Conservation (phyloP, 2,797 vertebrate species). For the Poecilia wingei region DNA sequence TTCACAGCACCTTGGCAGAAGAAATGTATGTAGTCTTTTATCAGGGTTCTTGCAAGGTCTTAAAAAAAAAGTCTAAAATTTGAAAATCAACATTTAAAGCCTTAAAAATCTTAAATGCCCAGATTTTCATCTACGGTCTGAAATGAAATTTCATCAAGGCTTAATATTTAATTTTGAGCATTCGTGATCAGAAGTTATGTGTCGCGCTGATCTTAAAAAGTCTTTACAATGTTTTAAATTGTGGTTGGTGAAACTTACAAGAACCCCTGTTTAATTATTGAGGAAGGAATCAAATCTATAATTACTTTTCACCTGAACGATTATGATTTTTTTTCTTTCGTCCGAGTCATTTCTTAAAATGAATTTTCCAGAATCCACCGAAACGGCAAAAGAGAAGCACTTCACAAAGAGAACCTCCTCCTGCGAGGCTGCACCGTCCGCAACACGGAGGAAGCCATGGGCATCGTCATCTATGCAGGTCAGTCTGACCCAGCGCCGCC, state of each 20-base stretch:
- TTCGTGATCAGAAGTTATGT: too few relatives aligned
- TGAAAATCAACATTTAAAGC: too few relatives aligned
- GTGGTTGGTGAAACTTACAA: too few relatives aligned
- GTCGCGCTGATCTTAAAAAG: too few relatives aligned
- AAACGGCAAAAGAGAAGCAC: slow-evolving; percentile 87
- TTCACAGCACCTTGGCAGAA: not conserved
- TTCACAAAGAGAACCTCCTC: slow-evolving; percentile 94
- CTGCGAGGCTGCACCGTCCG: slow-evolving; percentile 94
- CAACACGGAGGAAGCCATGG: slow-evolving; percentile 95
- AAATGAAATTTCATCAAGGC: too few relatives aligned
- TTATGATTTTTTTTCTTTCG: slow-evolving; percentile 18
- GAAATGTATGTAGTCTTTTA: not conserved
- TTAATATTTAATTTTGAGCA: too few relatives aligned
- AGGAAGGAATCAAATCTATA: not conserved
- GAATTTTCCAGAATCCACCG: slow-evolving; percentile 75
- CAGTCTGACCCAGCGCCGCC: slow-evolving; percentile 6
- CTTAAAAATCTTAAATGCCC: too few relatives aligned
- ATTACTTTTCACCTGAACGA: slow-evolving; percentile 14
- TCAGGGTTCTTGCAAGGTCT: too few relatives aligned
- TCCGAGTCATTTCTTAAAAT: not conserved
- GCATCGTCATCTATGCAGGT: slow-evolving; percentile 98
- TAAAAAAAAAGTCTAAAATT: too few relatives aligned
- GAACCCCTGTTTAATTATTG: not conserved
- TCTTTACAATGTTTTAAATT: too few relatives aligned
- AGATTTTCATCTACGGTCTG: too few relatives aligned